These are phyloP conservation scores for Mallotus villosus DNA, from an alignment of 2,797 vertebrate species.

Conservation along the genomic window DNA sequence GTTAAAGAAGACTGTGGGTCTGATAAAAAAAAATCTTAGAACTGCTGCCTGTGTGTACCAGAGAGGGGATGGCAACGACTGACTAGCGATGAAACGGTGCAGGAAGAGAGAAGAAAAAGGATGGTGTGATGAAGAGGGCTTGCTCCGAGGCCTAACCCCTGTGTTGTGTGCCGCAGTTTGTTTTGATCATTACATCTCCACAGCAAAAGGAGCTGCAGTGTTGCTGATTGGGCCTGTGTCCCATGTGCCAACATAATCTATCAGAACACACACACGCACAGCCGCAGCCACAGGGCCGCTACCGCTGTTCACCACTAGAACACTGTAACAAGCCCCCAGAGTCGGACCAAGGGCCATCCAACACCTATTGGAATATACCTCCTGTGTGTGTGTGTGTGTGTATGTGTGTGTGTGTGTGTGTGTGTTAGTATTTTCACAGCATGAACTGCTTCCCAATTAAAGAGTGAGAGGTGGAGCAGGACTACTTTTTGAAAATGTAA, in stretches of 20 bases:
- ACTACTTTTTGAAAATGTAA: not conserved
- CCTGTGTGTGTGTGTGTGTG: not conserved
- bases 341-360: conserved; percentile 12
- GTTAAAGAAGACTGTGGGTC: not conserved
- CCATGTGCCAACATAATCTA: conserved; percentile 22
- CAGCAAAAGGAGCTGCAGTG: conserved; percentile 4
- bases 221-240: conserved; percentile 18
- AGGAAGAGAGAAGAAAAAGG: not conserved
- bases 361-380: not conserved
- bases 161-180: conserved; percentile 9
- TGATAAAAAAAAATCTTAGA: not conserved
- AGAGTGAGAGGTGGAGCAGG: no score
- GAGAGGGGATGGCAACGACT: not conserved
- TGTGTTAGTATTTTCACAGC: not conserved
- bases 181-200: conserved; percentile 23
- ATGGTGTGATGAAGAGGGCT: not conserved
- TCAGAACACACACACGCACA: conserved; percentile 5
- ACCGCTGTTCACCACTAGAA: not conserved
- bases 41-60: not conserved
- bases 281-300: not conserved
- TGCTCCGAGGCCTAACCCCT: not conserved
- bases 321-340: conserved; percentile 30
- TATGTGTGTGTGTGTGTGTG: conserved; percentile 2
- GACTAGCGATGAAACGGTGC: not conserved
- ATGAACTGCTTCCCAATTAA: no score